Evolutionary conservation across 2,888 invertebrate species (phyloP).

Genomic region (Amblyjoppa fuscipennis): DNA sequence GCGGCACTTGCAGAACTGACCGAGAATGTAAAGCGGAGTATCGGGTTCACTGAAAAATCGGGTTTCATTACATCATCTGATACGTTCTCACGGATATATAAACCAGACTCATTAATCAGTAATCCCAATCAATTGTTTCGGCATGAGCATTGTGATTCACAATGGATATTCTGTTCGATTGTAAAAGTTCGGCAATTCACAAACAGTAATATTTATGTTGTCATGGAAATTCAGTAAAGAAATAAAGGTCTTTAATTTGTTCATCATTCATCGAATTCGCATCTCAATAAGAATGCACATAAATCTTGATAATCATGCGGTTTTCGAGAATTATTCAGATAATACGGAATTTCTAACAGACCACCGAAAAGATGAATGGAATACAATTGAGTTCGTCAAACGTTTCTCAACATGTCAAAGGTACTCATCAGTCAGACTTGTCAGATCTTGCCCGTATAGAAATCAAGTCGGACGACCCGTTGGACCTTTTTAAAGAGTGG

Average conservation of each 20-base stretch:
- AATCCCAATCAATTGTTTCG: not conserved
- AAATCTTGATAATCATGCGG: not conserved
- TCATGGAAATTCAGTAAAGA: not conserved
- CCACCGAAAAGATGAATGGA: constrained; percentile 31
- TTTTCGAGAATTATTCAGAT: not conserved
- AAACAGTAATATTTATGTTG: not conserved
- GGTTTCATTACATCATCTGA: not conserved
- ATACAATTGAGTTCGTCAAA: constrained; percentile 8
- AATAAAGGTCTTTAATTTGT: not conserved
- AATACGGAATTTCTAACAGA: constrained; percentile 30
- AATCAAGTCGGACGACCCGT: constrained; percentile 82
- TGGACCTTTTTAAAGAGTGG: constrained; percentile 85
- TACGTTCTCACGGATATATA: not conserved
- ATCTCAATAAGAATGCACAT: not conserved
- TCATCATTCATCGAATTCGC: not conserved
- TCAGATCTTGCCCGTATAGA: constrained; percentile 84
- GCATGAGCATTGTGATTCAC: not conserved
- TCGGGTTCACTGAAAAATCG: not conserved
- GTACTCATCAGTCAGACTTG: constrained; percentile 18
- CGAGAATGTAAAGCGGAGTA: not conserved
- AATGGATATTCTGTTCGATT: not conserved
- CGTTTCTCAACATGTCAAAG: not conserved
- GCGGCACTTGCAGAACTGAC: not conserved
- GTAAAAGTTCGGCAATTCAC: not conserved
- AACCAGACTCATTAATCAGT: not conserved